A percentile compares a stretch with the other conserved stretches of the same genome.
Evolutionary conservation across 2,113 vertebrate genomes (phyloP).

Genomic region (Ramphastos sulfuratus): DNA sequence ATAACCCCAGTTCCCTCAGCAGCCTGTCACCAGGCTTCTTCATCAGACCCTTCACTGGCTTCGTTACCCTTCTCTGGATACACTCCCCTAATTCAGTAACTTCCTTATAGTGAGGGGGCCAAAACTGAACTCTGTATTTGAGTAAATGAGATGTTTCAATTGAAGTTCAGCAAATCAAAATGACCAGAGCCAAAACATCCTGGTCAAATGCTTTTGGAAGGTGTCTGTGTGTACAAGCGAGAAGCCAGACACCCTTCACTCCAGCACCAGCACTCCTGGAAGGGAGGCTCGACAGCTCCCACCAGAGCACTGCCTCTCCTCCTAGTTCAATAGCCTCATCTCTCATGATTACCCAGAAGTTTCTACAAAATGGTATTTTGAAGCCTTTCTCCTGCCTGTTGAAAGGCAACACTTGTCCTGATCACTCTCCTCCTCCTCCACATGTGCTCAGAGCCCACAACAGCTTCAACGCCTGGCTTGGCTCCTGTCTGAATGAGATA

Average conservation of each 20-base stretch:
- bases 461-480: neutral
- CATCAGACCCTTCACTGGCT: too few species aligned
- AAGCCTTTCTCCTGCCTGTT: neutral
- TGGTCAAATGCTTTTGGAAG: neutral
- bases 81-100: too few species aligned
- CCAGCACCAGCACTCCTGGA: neutral
- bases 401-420: neutral
- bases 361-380: neutral
- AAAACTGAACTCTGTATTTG: too few species aligned
- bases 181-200: accelerated
- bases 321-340: accelerated
- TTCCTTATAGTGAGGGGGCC: too few species aligned
- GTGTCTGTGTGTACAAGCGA: accelerated
- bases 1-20: too few species aligned
- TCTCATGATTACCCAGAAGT: accelerated
- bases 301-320: accelerated
- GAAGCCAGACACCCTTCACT: accelerated
- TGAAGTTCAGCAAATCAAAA: neutral
- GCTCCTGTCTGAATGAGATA: conserved; percentile 5
- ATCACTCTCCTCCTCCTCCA: neutral
- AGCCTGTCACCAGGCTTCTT: too few species aligned
- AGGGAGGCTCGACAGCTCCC: neutral
- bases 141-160: neutral
- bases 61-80: too few species aligned
- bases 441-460: neutral